These are phyloP conservation scores for Pseudococcus viburni DNA, from an alignment of 2,888 invertebrate genomes.

Conservation along the genomic window DNA sequence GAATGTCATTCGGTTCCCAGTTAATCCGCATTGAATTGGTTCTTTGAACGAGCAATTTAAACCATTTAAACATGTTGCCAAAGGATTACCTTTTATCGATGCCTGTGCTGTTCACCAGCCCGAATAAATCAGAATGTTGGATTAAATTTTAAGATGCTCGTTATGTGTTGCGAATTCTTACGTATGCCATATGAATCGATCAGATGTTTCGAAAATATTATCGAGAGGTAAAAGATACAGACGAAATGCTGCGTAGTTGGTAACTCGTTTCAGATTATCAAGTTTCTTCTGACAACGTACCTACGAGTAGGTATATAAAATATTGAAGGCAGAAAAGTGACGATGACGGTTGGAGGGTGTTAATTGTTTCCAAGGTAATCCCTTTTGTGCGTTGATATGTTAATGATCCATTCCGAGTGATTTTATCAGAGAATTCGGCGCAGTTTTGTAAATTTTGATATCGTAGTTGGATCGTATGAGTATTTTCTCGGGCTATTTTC, in stretches of 20 bases:
- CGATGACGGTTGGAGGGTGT: background rate
- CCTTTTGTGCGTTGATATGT: slow-evolving; percentile 6
- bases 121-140: background rate
- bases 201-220: background rate
- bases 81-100: slow-evolving; percentile 22
- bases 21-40: background rate
- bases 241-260: background rate
- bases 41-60: background rate
- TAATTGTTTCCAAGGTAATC: slow-evolving; percentile 3
- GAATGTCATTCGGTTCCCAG: background rate
- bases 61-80: slow-evolving; percentile 12
- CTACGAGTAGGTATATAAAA: background rate
- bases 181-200: background rate
- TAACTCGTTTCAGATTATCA: background rate
- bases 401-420: background rate
- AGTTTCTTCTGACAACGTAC: background rate
- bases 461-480: no score
- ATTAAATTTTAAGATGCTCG: slow-evolving; percentile 16
- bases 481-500: no score
- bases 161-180: background rate
- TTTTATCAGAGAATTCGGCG: no score
- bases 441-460: no score
- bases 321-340: background rate
- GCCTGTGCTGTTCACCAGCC: background rate
- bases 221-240: background rate